These are phyloP conservation scores for Pipistrellus pygmaeus DNA, from an alignment of 2,797 vertebrate species.

Conservation along the genomic window DNA sequence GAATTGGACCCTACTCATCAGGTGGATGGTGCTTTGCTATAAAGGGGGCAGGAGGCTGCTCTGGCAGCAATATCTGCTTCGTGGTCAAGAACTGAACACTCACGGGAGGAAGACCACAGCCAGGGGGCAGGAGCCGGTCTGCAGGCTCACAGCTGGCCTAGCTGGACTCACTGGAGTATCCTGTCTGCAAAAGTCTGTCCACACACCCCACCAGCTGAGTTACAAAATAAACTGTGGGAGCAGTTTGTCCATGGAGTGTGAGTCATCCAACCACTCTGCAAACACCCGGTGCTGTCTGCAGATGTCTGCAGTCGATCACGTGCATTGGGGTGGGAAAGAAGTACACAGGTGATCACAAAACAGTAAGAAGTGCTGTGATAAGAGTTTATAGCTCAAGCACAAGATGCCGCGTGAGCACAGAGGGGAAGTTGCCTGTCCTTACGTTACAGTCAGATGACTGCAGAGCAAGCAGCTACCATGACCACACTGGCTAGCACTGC, in stretches of 20 bases:
- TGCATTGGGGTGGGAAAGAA: not conserved
- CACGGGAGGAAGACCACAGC: not conserved
- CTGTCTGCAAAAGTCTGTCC: not conserved
- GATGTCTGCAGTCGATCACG: not conserved
- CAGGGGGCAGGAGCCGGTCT: not conserved
- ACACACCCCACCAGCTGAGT: not conserved
- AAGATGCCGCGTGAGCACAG: not conserved
- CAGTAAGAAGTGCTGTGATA: not conserved
- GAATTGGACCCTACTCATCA: not conserved
- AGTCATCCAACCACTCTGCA: not conserved
- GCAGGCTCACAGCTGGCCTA: not conserved
- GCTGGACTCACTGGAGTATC: not conserved
- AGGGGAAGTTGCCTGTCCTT: not conserved
- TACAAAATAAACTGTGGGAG: not conserved
- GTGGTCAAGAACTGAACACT: not conserved
- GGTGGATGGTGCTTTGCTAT: not conserved
- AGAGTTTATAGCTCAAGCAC: not conserved
- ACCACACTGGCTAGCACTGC: not conserved
- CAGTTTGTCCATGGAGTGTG: not conserved
- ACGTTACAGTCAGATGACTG: conserved; percentile 11
- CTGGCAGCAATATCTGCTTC: not conserved
- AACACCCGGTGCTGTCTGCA: not conserved
- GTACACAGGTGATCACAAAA: not conserved
- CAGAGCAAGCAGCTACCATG: not conserved
- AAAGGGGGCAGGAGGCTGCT: not conserved